Conservation (phyloP, 64 coral and sea anemone species). For the Acropora tenuis region DNA sequence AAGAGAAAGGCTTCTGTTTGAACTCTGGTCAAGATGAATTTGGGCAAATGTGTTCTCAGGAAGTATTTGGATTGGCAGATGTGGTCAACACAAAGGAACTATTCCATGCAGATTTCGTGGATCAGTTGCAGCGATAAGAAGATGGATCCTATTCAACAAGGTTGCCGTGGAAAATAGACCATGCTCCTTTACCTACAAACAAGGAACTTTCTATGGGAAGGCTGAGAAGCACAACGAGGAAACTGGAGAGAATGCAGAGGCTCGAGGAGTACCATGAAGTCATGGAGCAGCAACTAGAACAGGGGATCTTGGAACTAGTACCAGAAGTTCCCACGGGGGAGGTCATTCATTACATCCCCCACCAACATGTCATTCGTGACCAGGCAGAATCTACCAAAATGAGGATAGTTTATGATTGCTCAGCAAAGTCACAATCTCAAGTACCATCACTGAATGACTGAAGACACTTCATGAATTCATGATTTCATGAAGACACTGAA, state of each 20-base stretch:
- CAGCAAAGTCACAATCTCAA: constrained; percentile 28
- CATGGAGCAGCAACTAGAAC: constrained; percentile 62
- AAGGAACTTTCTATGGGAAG: constrained; percentile 46
- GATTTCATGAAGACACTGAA: background rate
- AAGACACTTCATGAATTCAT: too few species aligned
- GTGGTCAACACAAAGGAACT: background rate
- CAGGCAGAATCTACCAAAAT: constrained; percentile 47
- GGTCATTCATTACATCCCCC: too few species aligned
- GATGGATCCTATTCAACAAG: constrained; percentile 75
- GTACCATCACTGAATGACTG: constrained; percentile 63
- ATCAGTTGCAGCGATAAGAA: constrained; percentile 30
- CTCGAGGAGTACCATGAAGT: constrained; percentile 60
- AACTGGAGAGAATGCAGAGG: constrained; percentile 63
- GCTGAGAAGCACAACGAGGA: constrained; percentile 49
- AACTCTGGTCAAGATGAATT: constrained; percentile 62
- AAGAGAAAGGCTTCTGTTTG: constrained; percentile 70
- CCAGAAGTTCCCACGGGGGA: constrained; percentile 26
- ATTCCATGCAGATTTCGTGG: constrained; percentile 64
- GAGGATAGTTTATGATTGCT: constrained; percentile 66
- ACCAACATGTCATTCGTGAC: background rate
- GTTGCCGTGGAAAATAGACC: constrained; percentile 29
- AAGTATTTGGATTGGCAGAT: constrained; percentile 76
- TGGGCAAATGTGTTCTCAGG: constrained; percentile 74
- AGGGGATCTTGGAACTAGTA: constrained; percentile 57
- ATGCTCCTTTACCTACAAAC: constrained; percentile 59